Evolutionary conservation across 2,113 vertebrate genomes (phyloP), one percentile per base, ranked within the genome.

Genomic region (Aegotheles bennettii): DNA sequence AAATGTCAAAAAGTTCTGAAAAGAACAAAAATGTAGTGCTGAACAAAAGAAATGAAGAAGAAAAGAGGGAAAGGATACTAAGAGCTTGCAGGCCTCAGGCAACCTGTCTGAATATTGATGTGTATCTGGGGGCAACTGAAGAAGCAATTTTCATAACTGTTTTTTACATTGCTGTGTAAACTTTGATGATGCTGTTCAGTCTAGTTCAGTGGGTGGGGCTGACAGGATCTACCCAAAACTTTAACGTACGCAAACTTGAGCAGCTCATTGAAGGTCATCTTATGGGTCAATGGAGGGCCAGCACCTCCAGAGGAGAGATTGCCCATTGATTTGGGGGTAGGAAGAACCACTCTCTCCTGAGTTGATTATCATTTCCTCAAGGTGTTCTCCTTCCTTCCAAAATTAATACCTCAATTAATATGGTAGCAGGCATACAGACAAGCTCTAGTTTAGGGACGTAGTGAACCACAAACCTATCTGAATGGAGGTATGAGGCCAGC

Each of bases 1-100:
- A 64, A 84, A 76, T 60, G 45, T 56, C 77, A 92, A 51, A 67
- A 95, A 84, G 73, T 84, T 94, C 73, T 92, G 53, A 75, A 75
- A 89, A 81, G 86, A 80, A 89, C 61, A 89, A 56, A 84, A 95
- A 75, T 24, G 40, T 74, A 71, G 50, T 11, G 13, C 36, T 81
- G 80, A 84, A 40, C 51, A 13, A 64, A 87, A 89, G 68, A 84
- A 81, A 80, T 31, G 7, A 61, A 64, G 54, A 90, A 51, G 67
- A 89, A 69, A 81, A 43, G 69, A 70, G 2, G 9, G 33, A 26
- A 84, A 43, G 63, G 78, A 36, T 42, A 76, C 28, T 31, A 35
- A 69, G 68, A 86, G 68, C 57, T 87, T 78, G 76, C 80, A 82
- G 3, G 65, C 91, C 68, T 78, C 56, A 0, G 3, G 90, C 78